Evolutionary conservation across 92 coral and sea anemone species (phyloP).

Genomic region (Porites rus): DNA sequence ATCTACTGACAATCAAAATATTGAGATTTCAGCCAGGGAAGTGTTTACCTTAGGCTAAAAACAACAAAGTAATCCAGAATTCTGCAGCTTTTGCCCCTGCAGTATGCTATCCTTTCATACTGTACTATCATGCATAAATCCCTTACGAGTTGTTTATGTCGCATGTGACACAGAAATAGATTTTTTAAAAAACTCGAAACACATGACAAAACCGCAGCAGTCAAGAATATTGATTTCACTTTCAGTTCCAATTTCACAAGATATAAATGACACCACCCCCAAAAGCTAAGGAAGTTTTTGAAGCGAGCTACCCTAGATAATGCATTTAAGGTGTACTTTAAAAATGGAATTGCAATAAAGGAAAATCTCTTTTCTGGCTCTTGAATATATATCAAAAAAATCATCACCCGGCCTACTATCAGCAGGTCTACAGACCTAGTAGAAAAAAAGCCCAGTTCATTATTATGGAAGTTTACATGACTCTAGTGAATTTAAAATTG

Average conservation of each 20-base stretch:
- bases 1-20: conserved; percentile 29
- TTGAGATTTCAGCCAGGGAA: conserved; percentile 25
- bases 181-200: neutral
- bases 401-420: neutral
- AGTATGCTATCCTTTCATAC: neutral
- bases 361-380: neutral
- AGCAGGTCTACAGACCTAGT: neutral
- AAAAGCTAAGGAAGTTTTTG: neutral
- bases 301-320: neutral
- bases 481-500: neutral
- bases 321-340: neutral
- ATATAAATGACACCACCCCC: conserved; percentile 35
- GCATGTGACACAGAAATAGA: neutral
- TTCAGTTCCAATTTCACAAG: conserved; percentile 47
- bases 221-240: conserved; percentile 34
- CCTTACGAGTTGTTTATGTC: too few species aligned
- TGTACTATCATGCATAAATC: neutral
- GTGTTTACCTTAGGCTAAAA: conserved; percentile 1
- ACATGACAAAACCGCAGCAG: conserved; percentile 3
- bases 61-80: neutral
- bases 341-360: conserved; percentile 4
- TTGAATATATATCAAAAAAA: neutral
- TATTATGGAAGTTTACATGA: neutral
- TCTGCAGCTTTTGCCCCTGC: neutral
- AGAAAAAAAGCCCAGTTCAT: neutral